Evolutionary conservation across 2,113 vertebrate genomes (phyloP), one percentile per base, ranked within the genome.

Genomic region (Galemys pyrenaicus): DNA sequence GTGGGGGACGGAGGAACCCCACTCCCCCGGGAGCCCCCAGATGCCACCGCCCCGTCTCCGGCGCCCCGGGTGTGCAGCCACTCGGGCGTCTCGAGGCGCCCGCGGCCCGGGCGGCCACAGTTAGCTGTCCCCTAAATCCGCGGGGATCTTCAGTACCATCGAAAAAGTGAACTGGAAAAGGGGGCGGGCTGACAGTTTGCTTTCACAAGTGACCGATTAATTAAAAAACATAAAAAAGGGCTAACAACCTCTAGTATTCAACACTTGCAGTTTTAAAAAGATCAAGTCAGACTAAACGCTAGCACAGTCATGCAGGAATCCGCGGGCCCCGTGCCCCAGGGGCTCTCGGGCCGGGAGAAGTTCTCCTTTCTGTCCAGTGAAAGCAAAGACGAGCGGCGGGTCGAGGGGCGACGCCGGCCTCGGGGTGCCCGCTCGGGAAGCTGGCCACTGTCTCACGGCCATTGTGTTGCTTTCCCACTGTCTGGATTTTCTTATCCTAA

Each of bases 271-370:
- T 96, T 97, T 95, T 98, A 98, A 98, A 98, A 98, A 97, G 98
- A 97, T 98, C 97, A 98, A 98, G 98, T 98, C 98, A 98, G 97
- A 99, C 98, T 98, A 98, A 98, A 98, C 98, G 98, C 98, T 98
- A 99, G 98, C 98, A 98, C 98, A 96, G 97, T 98, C 98, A 99
- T 99, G 98, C 98, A 99, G 97, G 94, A 97, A 97, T 96, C 97
- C 98, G 97, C 95, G 80, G 97, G 95, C 97, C 97, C 97, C 95
- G 92, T 62, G 5, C 60, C 97, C 97, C 87, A 62, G 89, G 96
- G 94, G 94, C 96, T 93, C 95, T 97, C 24, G 0, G 95, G 91
- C 3, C 37, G 94, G 41, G 71, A 92, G 37, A 44, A 70, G 15
- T 73, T 74, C 89, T 94, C 96, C 94, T 82, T 97, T 77, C 79